Evolutionary conservation across 2,113 vertebrate species (phyloP).

Genomic region (Morone chrysops): DNA sequence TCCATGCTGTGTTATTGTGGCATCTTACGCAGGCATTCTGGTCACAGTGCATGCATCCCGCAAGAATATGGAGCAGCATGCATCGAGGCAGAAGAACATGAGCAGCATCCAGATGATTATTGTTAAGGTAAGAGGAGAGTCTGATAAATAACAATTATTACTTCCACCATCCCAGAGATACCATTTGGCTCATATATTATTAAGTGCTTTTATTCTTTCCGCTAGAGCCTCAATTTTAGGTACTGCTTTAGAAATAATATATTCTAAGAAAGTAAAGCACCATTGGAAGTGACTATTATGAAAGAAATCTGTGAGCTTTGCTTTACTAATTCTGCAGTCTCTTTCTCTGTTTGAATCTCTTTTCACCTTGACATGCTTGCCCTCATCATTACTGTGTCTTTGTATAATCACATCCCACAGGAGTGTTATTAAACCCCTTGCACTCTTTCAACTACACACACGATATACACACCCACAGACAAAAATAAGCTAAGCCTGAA

Average conservation of each 20-base stretch:
- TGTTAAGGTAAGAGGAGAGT: slow-evolving; percentile 81
- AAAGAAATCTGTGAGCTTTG: not conserved
- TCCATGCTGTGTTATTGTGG: slow-evolving; percentile 82
- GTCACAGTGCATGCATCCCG: slow-evolving; percentile 81
- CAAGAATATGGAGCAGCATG: slow-evolving; percentile 82
- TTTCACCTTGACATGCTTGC: not conserved
- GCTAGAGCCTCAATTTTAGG: not conserved
- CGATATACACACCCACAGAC: not conserved
- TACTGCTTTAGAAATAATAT: not conserved
- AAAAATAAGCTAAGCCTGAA: not conserved
- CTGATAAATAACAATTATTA: not conserved
- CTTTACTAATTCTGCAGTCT: not conserved
- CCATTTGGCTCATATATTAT: not conserved
- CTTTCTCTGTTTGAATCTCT: not conserved
- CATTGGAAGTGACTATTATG: not conserved
- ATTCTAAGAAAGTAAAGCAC: not conserved
- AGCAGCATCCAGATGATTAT: slow-evolving; percentile 82
- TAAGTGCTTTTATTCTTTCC: not conserved
- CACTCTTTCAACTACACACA: not conserved
- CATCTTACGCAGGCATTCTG: slow-evolving; percentile 84
- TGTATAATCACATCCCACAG: not conserved
- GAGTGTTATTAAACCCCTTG: slow-evolving; percentile 3
- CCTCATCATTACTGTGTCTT: not conserved
- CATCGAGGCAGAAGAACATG: slow-evolving; percentile 67
- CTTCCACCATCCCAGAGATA: not conserved